Conservation (phyloP, 2,888 invertebrate species). For the Acholoe squamosa region DNA sequence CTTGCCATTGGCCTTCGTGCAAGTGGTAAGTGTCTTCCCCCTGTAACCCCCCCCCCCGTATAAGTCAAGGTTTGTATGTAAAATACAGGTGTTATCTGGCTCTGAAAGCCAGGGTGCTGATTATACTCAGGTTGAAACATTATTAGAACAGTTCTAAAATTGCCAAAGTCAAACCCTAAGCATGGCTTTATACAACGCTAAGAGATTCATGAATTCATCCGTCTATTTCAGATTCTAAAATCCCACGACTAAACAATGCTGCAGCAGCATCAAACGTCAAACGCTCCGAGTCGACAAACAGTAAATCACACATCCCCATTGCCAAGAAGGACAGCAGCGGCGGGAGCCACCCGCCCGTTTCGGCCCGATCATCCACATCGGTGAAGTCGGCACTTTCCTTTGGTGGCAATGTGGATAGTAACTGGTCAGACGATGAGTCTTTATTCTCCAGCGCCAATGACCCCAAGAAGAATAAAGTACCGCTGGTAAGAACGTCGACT, state of each 20-base stretch:
- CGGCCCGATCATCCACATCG: slow-evolving; percentile 52
- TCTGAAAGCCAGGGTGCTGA: too few species aligned
- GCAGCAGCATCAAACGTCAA: not conserved
- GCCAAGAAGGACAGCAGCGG: slow-evolving; percentile 44
- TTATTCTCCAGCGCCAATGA: slow-evolving; percentile 52
- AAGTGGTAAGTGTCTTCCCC: too few species aligned
- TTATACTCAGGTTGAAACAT: too few species aligned
- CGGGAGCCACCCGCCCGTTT: slow-evolving; percentile 51
- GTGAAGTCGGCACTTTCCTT: slow-evolving; percentile 51
- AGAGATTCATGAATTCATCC: too few species aligned
- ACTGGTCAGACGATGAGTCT: slow-evolving; percentile 56
- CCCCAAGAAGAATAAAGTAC: slow-evolving; percentile 21
- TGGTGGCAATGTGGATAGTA: slow-evolving; percentile 55
- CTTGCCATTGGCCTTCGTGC: too few species aligned
- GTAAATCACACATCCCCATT: slow-evolving; percentile 39
- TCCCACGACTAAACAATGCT: not conserved
- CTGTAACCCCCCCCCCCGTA: too few species aligned
- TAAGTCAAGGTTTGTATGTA: too few species aligned
- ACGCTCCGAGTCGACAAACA: slow-evolving; percentile 24
- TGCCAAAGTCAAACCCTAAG: too few species aligned
- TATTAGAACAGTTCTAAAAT: too few species aligned
- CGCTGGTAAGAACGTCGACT: not conserved
- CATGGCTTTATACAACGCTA: too few species aligned
- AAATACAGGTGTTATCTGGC: too few species aligned
- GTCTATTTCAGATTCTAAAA: slow-evolving; percentile 29